Conservation (phyloP, 1,140 invertebrate species). For the Caenorhabditis briggsae region DNA sequence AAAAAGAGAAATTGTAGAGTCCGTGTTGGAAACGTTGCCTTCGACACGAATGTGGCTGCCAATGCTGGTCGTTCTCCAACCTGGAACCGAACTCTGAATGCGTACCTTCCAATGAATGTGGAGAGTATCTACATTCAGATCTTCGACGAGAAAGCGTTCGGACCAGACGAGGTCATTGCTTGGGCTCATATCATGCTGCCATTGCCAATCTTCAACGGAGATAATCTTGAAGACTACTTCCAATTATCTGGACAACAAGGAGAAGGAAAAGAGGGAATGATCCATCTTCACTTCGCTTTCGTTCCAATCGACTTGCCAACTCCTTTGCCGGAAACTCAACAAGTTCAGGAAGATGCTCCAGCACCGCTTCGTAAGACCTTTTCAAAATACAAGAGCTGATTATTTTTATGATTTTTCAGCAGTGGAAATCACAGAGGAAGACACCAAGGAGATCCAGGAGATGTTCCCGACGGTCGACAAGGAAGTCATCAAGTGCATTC, state of each 20-base stretch:
- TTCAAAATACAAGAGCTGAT: neutral
- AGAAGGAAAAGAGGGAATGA: slow-evolving; percentile 89
- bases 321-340: slow-evolving; percentile 46
- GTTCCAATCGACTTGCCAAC: slow-evolving; percentile 62
- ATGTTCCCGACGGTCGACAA: slow-evolving; percentile 96
- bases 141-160: slow-evolving; percentile 95
- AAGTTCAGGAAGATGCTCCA: slow-evolving; percentile 17
- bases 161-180: slow-evolving; percentile 93
- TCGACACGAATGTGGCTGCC: slow-evolving; percentile 92
- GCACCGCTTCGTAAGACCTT: slow-evolving; percentile 51
- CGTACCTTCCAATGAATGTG: slow-evolving; percentile 89
- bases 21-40: slow-evolving; percentile 90
- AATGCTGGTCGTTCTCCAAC: slow-evolving; percentile 95
- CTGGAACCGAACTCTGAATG: slow-evolving; percentile 93
- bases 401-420: slow-evolving; percentile 16
- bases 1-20: slow-evolving; percentile 78
- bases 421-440: slow-evolving; percentile 68
- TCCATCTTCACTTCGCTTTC: slow-evolving; percentile 82
- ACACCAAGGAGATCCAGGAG: slow-evolving; percentile 84
- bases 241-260: slow-evolving; percentile 82
- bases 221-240: slow-evolving; percentile 94
- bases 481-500: slow-evolving; percentile 90
- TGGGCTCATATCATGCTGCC: slow-evolving; percentile 89
- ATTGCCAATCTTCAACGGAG: slow-evolving; percentile 85
- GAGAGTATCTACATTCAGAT: slow-evolving; percentile 91